Evolutionary conservation across 1,140 invertebrate genomes (phyloP).

Genomic region (Camponotus vicinus): DNA sequence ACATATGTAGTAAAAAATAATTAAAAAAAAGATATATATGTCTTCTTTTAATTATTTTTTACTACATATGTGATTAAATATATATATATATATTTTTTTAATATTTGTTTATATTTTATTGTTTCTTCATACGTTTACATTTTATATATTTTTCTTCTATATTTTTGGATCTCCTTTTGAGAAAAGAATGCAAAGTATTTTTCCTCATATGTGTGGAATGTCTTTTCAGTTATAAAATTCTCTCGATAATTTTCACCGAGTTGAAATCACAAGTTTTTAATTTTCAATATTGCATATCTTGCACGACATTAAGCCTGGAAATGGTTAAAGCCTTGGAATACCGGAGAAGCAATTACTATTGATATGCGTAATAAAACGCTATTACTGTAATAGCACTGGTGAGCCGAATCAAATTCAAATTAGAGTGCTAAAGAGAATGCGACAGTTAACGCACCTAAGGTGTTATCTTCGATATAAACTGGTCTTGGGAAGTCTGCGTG

Average conservation of each 20-base stretch:
- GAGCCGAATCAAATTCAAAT: constrained; percentile 49
- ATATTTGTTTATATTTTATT: not conserved
- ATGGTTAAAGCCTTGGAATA: not conserved
- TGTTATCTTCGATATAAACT: constrained; percentile 30
- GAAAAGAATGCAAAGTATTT: not conserved
- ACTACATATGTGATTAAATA: too few species aligned
- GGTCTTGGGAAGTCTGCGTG: constrained; percentile 7
- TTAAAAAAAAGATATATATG: too few species aligned
- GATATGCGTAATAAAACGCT: constrained; percentile 14
- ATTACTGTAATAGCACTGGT: constrained; percentile 6
- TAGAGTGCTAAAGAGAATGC: constrained; percentile 23
- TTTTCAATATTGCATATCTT: not conserved
- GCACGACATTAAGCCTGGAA: not conserved
- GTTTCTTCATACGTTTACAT: not conserved
- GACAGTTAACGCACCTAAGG: not conserved
- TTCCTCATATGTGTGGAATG: not conserved
- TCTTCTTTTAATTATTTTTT: too few species aligned
- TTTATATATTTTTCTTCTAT: not conserved
- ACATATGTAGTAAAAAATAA: not conserved
- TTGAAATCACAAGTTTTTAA: constrained; percentile 1
- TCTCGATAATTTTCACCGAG: not conserved
- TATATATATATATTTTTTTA: not conserved
- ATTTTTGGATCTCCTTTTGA: not conserved
- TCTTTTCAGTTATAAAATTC: not conserved
- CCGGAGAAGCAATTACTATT: constrained; percentile 11